A percentile compares a stretch with the other conserved stretches of the same genome.
Evolutionary conservation across 2,113 vertebrate species (phyloP).

Genomic region (Tretioscincus oriximinensis): DNA sequence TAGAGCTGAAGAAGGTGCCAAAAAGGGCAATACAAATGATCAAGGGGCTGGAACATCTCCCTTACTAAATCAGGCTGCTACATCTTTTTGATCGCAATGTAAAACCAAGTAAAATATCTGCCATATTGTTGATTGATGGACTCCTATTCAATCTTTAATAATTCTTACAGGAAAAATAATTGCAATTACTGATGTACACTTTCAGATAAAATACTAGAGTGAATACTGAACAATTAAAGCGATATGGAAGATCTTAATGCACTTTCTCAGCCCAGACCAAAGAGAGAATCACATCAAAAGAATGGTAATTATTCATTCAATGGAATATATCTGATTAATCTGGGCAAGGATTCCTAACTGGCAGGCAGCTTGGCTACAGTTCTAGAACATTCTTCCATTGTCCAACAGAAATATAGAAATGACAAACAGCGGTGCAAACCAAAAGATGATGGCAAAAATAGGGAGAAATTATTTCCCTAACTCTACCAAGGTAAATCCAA

Average conservation of each 20-base stretch:
- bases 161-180: too few relatives aligned
- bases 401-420: not conserved
- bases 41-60: too few relatives aligned
- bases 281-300: not conserved
- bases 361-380: not conserved
- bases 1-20: too few relatives aligned
- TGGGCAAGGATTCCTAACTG: too few relatives aligned
- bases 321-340: not conserved
- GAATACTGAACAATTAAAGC: not conserved
- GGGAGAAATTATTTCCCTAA: not conserved
- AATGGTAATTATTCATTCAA: not conserved
- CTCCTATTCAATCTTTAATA: too few relatives aligned
- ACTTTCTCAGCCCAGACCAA: not conserved
- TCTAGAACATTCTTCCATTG: not conserved
- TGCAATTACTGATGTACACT: not conserved
- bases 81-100: too few relatives aligned
- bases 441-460: accelerated
- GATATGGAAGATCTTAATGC: not conserved
- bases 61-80: too few relatives aligned
- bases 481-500: not conserved
- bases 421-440: not conserved
- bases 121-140: too few relatives aligned
- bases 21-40: too few relatives aligned
- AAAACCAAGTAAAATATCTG: too few relatives aligned
- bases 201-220: not conserved